These are phyloP conservation scores for Anabacerthia variegaticeps DNA, from an alignment of 2,797 vertebrate species.

Conservation along the genomic window DNA sequence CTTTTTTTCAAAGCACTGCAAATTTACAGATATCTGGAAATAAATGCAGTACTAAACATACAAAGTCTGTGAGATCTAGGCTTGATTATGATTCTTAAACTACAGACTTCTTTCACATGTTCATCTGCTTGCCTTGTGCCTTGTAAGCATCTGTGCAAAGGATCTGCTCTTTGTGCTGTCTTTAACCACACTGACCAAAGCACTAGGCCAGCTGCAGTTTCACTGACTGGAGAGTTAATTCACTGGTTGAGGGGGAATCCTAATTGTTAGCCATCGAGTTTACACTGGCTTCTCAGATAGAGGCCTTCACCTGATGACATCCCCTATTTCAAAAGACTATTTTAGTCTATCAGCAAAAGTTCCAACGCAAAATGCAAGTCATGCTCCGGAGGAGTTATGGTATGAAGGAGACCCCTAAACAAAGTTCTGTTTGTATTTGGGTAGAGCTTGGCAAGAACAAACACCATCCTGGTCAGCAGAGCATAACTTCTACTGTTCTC, in stretches of 20 bases:
- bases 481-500: neutral
- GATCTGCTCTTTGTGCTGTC: neutral
- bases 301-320: neutral
- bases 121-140: too few species aligned
- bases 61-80: too few species aligned
- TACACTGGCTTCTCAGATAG: accelerated
- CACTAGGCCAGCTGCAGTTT: neutral
- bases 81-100: too few species aligned
- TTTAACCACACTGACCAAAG: neutral
- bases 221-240: neutral
- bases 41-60: too few species aligned
- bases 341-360: neutral
- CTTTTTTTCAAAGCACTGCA: too few species aligned
- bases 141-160: neutral
- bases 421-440: neutral
- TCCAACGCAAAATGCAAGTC: neutral
- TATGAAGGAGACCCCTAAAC: neutral
- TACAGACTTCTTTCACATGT: too few species aligned
- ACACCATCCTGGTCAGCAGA: neutral
- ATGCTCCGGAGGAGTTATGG: neutral
- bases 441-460: neutral
- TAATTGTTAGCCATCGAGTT: neutral
- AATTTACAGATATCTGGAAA: too few species aligned
- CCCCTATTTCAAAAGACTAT: neutral
- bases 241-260: neutral